Percentiles rank a stretch among this genome's conserved stretches.
These are phyloP conservation scores for Sycobia sp. DNA, from an alignment of 1,140 invertebrate genomes.

Conservation along the genomic window DNA sequence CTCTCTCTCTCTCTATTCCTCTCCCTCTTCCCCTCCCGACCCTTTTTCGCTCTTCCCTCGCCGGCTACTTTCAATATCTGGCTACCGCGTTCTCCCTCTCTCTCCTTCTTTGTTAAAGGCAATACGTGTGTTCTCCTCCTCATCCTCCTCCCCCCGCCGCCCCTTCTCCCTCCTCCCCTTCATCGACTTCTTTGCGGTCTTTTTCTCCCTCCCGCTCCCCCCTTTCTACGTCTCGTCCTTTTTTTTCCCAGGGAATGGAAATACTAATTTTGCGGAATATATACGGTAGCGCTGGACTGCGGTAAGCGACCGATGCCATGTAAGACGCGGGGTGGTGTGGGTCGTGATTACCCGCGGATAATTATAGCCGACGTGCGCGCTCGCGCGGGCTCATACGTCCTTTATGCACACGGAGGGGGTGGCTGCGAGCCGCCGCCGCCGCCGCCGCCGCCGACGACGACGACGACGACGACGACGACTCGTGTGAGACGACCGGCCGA, in stretches of 20 bases:
- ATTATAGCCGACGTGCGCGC: conserved; percentile 60
- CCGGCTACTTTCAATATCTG: conserved; percentile 28
- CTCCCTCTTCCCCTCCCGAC: not conserved
- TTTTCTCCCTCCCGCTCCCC: conserved; percentile 11
- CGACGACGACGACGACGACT: conserved; percentile 30
- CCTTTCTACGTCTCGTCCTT: conserved; percentile 35
- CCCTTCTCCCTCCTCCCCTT: not conserved
- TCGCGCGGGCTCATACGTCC: conserved; percentile 42
- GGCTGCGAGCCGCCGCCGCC: conserved; percentile 22
- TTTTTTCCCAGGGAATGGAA: conserved; percentile 56
- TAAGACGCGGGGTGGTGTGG: conserved; percentile 50
- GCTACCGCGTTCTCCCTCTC: not conserved
- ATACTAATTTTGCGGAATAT: conserved; percentile 64
- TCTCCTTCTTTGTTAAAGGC: conserved; percentile 1
- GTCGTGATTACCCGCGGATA: conserved; percentile 60
- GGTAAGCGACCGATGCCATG: conserved; percentile 53
- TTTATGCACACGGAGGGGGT: conserved; percentile 40
- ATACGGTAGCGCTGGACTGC: conserved; percentile 61
- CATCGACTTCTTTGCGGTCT: not conserved
- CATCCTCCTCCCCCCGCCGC: not conserved
- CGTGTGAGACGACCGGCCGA: not conserved
- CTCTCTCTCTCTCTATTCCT: conserved; percentile 30
- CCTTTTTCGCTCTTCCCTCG: conserved; percentile 2
- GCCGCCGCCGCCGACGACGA: conserved; percentile 26
- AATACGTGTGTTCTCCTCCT: not conserved